Percentiles rank a stretch among this genome's conserved stretches.
Conservation (phyloP, 2,113 vertebrate species). For the Polypterus senegalus region DNA sequence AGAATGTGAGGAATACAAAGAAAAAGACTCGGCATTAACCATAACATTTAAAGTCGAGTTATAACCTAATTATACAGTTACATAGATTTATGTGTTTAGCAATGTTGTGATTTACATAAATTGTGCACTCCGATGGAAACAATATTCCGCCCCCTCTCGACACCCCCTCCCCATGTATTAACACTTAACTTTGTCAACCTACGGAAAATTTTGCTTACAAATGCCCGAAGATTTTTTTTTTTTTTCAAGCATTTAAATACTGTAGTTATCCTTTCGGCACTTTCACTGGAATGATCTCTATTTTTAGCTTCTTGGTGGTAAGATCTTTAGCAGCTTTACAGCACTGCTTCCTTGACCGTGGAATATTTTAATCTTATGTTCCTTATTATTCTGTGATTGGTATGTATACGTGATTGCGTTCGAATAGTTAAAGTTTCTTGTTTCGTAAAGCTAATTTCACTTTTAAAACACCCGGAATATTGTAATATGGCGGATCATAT, state of each 20-base stretch:
- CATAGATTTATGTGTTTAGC: conserved; percentile 1
- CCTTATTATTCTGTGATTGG: no score
- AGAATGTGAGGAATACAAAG: no score
- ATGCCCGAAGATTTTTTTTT: conserved; percentile 16
- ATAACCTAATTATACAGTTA: no score
- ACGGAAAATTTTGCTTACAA: conserved; percentile 49
- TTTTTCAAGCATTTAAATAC: neutral
- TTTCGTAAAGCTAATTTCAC: no score
- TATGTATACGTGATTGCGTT: no score
- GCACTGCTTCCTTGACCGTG: no score
- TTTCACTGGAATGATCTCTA: conserved; percentile 25
- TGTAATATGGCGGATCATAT: no score
- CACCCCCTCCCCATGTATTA: conserved; percentile 29
- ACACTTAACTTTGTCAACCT: conserved; percentile 45
- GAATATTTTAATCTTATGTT: no score
- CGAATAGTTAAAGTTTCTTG: no score
- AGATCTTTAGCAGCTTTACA: neutral
- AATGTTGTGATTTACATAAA: conserved; percentile 9
- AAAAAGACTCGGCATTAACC: no score
- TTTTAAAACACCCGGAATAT: no score
- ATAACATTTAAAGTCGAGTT: no score
- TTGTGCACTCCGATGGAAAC: conserved; percentile 29
- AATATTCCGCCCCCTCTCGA: conserved; percentile 27
- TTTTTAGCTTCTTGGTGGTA: conserved; percentile 22
- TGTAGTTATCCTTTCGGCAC: conserved; percentile 17